Percentiles rank a stretch among this genome's conserved stretches.
These are phyloP conservation scores for Synergus japonicus DNA, from an alignment of 2,888 invertebrate species.

Conservation along the genomic window DNA sequence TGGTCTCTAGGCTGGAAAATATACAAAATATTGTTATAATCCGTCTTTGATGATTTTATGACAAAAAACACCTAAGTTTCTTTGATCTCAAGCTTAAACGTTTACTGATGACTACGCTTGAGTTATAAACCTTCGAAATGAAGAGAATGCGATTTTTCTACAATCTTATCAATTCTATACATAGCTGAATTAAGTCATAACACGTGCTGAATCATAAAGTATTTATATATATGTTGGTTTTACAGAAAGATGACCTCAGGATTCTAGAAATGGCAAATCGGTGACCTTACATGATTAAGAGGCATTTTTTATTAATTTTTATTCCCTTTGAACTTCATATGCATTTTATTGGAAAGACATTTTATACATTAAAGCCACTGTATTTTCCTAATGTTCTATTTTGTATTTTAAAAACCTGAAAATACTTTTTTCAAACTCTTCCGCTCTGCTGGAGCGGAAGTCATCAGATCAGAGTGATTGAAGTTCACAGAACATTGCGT, in stretches of 20 bases:
- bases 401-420: no score
- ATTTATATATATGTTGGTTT: slow-evolving; percentile 14
- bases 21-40: neutral
- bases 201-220: slow-evolving; percentile 10
- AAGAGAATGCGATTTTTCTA: neutral
- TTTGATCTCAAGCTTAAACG: neutral
- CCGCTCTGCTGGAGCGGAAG: neutral
- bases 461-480: neutral
- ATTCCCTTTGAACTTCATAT: neutral
- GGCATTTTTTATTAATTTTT: neutral
- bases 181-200: slow-evolving; percentile 4
- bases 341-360: neutral
- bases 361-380: no score
- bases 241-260: neutral
- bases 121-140: neutral
- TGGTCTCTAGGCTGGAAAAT: neutral
- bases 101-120: neutral
- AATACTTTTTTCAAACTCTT: no score
- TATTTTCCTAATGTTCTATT: no score
- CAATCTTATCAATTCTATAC: slow-evolving; percentile 13
- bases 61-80: neutral
- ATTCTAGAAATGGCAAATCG: neutral
- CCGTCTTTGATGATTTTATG: neutral
- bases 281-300: neutral
- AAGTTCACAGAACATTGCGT: neutral